A percentile compares a stretch with the other conserved stretches of the same genome.
phyloP scores from a whole-genome alignment of 2,113 vertebrate genomes.

The Falco punctatus region DNA sequence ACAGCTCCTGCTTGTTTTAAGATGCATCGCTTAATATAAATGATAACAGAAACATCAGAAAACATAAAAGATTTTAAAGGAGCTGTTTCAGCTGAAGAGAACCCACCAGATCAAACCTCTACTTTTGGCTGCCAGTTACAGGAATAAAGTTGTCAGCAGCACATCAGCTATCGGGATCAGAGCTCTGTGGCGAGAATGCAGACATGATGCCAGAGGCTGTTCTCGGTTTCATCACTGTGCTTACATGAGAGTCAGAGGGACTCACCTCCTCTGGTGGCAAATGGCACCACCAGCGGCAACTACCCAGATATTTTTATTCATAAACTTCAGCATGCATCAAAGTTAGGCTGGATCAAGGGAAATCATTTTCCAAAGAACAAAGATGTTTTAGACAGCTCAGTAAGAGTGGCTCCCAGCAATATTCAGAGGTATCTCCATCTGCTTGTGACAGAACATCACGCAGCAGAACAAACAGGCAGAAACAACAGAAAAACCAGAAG shows the following conservation, averaged over 20 bases:
- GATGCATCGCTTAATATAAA: conserved; percentile 12
- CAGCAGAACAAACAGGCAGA: background rate
- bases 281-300: background rate
- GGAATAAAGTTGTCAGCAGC: conserved; percentile 66
- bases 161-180: conserved; percentile 55
- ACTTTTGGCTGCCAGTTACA: conserved; percentile 53
- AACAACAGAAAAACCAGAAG: background rate
- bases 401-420: background rate
- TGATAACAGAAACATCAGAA: conserved; percentile 25
- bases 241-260: background rate
- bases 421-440: background rate
- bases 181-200: conserved; percentile 47
- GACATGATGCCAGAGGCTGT: conserved; percentile 13
- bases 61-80: background rate
- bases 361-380: background rate
- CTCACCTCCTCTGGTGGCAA: background rate
- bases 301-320: conserved; percentile 31
- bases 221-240: conserved; percentile 34
- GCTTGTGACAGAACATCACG: background rate
- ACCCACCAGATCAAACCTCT: conserved; percentile 30
- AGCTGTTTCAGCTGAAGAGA: conserved; percentile 26
- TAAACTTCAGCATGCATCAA: background rate
- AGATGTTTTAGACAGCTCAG: background rate
- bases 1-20: background rate
- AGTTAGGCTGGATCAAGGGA: background rate